Conservation (phyloP, 2,113 vertebrate genomes). For the Notechis scutatus region DNA sequence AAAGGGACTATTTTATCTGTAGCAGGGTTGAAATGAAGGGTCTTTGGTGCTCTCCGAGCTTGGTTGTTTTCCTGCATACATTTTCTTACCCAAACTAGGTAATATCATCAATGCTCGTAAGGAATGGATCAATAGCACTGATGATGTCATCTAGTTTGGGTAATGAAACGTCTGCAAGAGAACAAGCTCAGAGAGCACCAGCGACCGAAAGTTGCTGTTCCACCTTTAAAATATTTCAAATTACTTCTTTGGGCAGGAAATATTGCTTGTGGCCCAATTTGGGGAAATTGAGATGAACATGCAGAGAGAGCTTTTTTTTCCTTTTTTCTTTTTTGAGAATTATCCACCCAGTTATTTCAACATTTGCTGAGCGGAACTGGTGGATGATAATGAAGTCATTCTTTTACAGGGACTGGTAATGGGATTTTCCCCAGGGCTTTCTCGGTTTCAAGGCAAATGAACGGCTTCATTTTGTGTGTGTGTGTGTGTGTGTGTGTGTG, state of each 20-base stretch:
- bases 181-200: not conserved
- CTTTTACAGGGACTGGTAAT: not conserved
- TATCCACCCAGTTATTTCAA: not conserved
- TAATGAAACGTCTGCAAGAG: not conserved
- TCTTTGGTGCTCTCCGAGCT: not conserved
- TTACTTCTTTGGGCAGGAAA: not conserved
- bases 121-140: not conserved
- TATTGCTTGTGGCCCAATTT: not conserved
- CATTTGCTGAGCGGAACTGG: not conserved
- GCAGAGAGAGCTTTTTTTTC: not conserved
- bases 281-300: not conserved
- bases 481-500: too few relatives aligned
- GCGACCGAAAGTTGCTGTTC: not conserved
- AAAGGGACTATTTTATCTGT: not conserved
- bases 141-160: not conserved
- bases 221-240: not conserved
- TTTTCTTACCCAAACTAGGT: not conserved
- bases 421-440: conserved; percentile 14
- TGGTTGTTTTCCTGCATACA: not conserved
- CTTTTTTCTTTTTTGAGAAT: not conserved
- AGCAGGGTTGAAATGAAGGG: not conserved
- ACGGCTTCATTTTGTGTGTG: not conserved
- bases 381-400: not conserved
- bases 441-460: not conserved
- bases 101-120: not conserved